phyloP scores from a whole-genome alignment of 2,888 invertebrate genomes.

The Eledona agricola region DNA sequence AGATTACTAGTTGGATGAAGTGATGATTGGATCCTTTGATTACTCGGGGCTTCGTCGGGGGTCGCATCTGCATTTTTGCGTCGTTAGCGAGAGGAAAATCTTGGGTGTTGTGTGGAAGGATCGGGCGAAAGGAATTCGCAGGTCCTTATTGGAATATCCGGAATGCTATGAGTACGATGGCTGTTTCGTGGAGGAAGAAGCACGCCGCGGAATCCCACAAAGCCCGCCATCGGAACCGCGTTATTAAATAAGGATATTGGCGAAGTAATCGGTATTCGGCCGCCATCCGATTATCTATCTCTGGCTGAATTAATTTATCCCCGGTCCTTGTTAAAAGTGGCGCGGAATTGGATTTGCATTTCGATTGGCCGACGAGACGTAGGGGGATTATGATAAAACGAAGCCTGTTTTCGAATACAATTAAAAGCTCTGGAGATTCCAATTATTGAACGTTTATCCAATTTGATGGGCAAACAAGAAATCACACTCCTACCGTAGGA shows the following conservation, averaged over 20 bases:
- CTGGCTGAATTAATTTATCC: slow-evolving; percentile 44
- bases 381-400: slow-evolving; percentile 41
- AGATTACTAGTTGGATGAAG: slow-evolving; percentile 56
- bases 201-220: slow-evolving; percentile 29
- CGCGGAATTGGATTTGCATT: slow-evolving; percentile 41
- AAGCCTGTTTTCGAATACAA: slow-evolving; percentile 43
- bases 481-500: slow-evolving; percentile 4
- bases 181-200: slow-evolving; percentile 9
- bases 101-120: slow-evolving; percentile 3
- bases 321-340: slow-evolving; percentile 42
- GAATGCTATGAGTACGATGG: slow-evolving; percentile 23
- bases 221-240: slow-evolving; percentile 20
- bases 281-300: slow-evolving; percentile 41
- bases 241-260: slow-evolving; percentile 41
- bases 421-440: slow-evolving; percentile 35
- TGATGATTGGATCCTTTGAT: slow-evolving; percentile 49
- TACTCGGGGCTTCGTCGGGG: slow-evolving; percentile 22
- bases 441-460: slow-evolving; percentile 18
- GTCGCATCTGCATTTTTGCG: slow-evolving; percentile 18
- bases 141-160: slow-evolving; percentile 14
- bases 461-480: slow-evolving; percentile 28
- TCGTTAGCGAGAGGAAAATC: slow-evolving; percentile 12
- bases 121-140: slow-evolving; percentile 7
- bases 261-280: slow-evolving; percentile 45
- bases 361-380: slow-evolving; percentile 23